A percentile compares a stretch with the other conserved stretches of the same genome.
These are phyloP conservation scores for Nudaria mundana DNA, from an alignment of 2,888 invertebrate species.

Conservation along the genomic window DNA sequence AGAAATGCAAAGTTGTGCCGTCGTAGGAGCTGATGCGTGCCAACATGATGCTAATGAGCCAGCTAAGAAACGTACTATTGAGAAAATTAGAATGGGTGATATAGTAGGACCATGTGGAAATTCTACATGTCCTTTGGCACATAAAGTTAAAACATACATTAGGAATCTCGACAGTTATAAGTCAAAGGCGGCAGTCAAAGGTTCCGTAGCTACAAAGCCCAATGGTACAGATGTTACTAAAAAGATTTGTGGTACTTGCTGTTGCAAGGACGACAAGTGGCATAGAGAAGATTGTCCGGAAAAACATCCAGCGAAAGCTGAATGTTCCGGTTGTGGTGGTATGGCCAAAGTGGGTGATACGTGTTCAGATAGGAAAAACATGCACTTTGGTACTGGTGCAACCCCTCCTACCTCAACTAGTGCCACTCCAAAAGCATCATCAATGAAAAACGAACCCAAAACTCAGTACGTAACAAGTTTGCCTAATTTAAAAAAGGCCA, in stretches of 20 bases:
- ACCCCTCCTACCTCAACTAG: slow-evolving; percentile 42
- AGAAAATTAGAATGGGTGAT: slow-evolving; percentile 72
- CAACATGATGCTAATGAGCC: slow-evolving; percentile 24
- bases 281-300: slow-evolving; percentile 62
- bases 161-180: slow-evolving; percentile 62
- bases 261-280: slow-evolving; percentile 65
- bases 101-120: slow-evolving; percentile 74
- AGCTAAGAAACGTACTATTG: slow-evolving; percentile 52
- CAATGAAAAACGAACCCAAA: slow-evolving; percentile 39
- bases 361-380: slow-evolving; percentile 53
- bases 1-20: slow-evolving; percentile 56
- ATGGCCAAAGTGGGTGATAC: slow-evolving; percentile 46
- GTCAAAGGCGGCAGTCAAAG: slow-evolving; percentile 46
- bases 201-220: slow-evolving; percentile 24
- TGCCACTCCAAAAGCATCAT: slow-evolving; percentile 24
- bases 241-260: slow-evolving; percentile 65
- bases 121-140: slow-evolving; percentile 63
- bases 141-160: slow-evolving; percentile 66
- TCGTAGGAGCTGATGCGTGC: slow-evolving; percentile 40
- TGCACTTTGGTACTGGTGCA: slow-evolving; percentile 45
- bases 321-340: slow-evolving; percentile 58
- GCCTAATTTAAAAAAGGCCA: slow-evolving; percentile 42
- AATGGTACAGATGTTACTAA: slow-evolving; percentile 38
- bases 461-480: slow-evolving; percentile 48
- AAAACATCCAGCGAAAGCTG: slow-evolving; percentile 18